A percentile compares a stretch with the other conserved stretches of the same genome.
These are phyloP conservation scores for Drosophila diplacantha DNA, from an alignment of 2,888 invertebrate species.

Conservation along the genomic window DNA sequence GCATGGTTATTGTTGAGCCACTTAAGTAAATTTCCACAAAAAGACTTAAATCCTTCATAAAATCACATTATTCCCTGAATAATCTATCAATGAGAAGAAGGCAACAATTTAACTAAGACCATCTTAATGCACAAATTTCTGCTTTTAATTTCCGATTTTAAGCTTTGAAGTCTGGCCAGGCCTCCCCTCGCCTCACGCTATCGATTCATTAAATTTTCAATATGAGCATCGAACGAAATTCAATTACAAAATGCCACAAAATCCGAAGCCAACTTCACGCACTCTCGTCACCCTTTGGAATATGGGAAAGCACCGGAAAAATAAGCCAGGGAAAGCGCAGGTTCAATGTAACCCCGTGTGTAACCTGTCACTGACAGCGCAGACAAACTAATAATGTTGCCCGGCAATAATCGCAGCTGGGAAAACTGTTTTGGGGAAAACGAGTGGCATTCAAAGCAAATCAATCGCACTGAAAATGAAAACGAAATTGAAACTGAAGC, in stretches of 20 bases:
- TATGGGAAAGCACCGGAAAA: slow-evolving; percentile 20
- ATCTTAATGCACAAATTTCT: neutral
- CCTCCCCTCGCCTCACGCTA: neutral
- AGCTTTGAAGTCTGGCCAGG: slow-evolving; percentile 23
- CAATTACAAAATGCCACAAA: slow-evolving; percentile 43
- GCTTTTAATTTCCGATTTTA: slow-evolving; percentile 20
- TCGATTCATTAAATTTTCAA: slow-evolving; percentile 34
- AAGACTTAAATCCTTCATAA: neutral
- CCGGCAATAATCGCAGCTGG: slow-evolving; percentile 48
- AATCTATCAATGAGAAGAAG: neutral
- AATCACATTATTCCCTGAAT: neutral
- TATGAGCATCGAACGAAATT: slow-evolving; percentile 31
- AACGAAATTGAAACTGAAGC: slow-evolving; percentile 18
- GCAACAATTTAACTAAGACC: slow-evolving; percentile 1
- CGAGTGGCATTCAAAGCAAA: slow-evolving; percentile 47
- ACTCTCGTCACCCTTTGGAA: slow-evolving; percentile 22
- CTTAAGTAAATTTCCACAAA: neutral
- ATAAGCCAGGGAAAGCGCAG: slow-evolving; percentile 16
- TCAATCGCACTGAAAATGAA: slow-evolving; percentile 58
- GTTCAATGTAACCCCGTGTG: slow-evolving; percentile 39
- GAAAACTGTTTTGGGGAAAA: slow-evolving; percentile 22
- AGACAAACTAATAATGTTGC: slow-evolving; percentile 60
- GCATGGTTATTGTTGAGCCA: neutral
- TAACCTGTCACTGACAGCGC: slow-evolving; percentile 58
- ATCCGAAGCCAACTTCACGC: slow-evolving; percentile 14